Base-by-base conservation (phyloP, 2,888 invertebrate genomes). In the Epistrophe grossulariae region DNA sequence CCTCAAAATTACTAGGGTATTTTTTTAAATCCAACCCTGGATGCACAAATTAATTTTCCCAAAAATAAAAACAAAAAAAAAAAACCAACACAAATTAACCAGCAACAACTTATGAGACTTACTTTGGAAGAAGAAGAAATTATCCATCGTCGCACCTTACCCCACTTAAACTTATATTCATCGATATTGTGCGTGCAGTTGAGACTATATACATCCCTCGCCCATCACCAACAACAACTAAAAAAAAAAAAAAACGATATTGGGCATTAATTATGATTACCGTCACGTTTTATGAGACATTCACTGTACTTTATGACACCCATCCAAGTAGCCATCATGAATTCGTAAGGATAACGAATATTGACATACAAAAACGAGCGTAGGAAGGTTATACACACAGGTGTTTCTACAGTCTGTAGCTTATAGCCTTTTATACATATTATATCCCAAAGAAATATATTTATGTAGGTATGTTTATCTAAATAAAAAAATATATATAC, bases 201-300 rank as follows among this genome's bases (percentile, higher is more conserved):
- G 19, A 10, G 17, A 17, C 43, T 55, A 24, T 24, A 55, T 2
- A 38, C 1, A 15, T 24, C 17, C 19, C 17, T 15, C 38, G 5
- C 19, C 11, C n/a, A 0, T 13, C 35, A 24, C 1, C 24, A 24
- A n/a, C n/a, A n/a, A n/a, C 9, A 5, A 8, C 5, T 28, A 10
- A 19, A 50, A 11, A 50, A 13, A 15, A 35, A 31, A 76, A 45
- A 50, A 35, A 70, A 64, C 52, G 72, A 60, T 84, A 88, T 89
- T 88, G 89, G 88, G 90, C 92, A 92, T 92, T 92, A 92, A 92
- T 92, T 92, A 92, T 91, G 92, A 92, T 92, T 92, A 92, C 92
- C 91, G 91, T 92, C 92, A 92, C 92, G 92, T 92, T 92, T 92
- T 92, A 92, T 92, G 92, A 92, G 92, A 92, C 92, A 91, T 91